Base-by-base conservation (phyloP, 1,140 invertebrate genomes). In the Aleiodes sp. region DNA sequence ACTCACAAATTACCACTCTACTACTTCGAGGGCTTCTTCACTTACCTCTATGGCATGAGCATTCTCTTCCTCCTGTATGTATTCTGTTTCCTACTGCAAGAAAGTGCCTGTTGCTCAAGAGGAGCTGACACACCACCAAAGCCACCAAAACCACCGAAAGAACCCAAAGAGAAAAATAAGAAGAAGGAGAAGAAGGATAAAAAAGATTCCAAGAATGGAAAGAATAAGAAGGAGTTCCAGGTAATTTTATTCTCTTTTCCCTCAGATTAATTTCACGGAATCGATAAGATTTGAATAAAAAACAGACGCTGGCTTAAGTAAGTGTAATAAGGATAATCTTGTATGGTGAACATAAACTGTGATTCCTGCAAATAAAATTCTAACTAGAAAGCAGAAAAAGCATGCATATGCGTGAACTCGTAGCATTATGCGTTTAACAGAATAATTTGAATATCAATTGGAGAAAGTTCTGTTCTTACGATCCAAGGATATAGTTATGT, bases 11-110 rank as follows among this genome's bases (percentile, higher is more conserved):
- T 97, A 69, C 95, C 96, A 60, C 90, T 96, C 31, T 96, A 94
- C 86, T 93, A 92, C 79, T 96, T 97, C 88, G 95, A 99, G 91
- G 95, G 94, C 68, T 98, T 98, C 88, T 99, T 98, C 88, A 96
- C 97, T 46, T 99, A 98, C 86, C 90, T 99, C 46, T 99, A 98
- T 86, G 93, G 94, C 73, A 91, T 93, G 85, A 98, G 96, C 86
- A 96, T 99, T 80, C 86, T 98, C 70, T 99, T 98, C 88, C 90
- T 99, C 75, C 88, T 98, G 73, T 99, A 98, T 87, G 95, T 98
- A 52, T 98, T 98, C 89, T 95, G 95, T 86, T 98, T 98, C 89
- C 89, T 99, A 68, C 91, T 99, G 66, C 94, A 96, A 89, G 94
- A 96, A 84, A 93, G 93, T 87, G 89, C 92, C 69, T 94, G 93